Base-by-base conservation (phyloP, 1,140 invertebrate species). In the Neodiprion fabricii region DNA sequence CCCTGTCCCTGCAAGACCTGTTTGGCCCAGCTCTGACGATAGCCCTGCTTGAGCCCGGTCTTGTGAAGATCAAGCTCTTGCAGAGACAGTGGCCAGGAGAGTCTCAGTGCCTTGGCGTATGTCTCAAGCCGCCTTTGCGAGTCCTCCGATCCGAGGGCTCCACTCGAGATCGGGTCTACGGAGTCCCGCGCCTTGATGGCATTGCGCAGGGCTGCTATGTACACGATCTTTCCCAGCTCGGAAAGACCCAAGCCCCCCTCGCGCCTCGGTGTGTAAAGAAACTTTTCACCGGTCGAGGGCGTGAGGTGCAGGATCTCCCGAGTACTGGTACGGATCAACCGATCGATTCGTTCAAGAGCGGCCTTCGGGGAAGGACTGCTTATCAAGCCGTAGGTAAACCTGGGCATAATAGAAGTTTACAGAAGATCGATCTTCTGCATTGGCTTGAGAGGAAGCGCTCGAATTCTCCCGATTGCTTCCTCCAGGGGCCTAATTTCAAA, bases 161-260 rank as follows among this genome's bases (percentile, higher is more conserved):
- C 71, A 9, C 70, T 68, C 10, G 47, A 70, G 47, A 80, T 74
- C 74, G 76, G 74, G 48, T 67, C 50, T 53, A 65, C 72, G 69
- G 78, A 50, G 7, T 74, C 47, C 47, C 76, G 61, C 21, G 61
- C 78, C 10, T 28, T 71, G 76, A 75, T 75, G 75, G 72, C 68
- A 50, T 48, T 80, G 74, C 17, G 69, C 77, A 28, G 79, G 77
- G 74, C 81, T 77, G 14, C 72, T 5, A 70, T 67, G 70, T 11
- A 61, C 74, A 78, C 23, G 48, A 40, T 11, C 28, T 28, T 12
- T 78, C 77, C 53, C 75, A 21, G 61, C 67, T 77, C 9, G 17
- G 72, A 48, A 9, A 81, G 53, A 47, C 80, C 79, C 76, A 83
- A 74, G 76, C 81, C 81, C 12, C 81, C 79, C 73, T 81, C 78